Conservation (phyloP, 2,113 vertebrate genomes). For the Rhinolophus sinicus region DNA sequence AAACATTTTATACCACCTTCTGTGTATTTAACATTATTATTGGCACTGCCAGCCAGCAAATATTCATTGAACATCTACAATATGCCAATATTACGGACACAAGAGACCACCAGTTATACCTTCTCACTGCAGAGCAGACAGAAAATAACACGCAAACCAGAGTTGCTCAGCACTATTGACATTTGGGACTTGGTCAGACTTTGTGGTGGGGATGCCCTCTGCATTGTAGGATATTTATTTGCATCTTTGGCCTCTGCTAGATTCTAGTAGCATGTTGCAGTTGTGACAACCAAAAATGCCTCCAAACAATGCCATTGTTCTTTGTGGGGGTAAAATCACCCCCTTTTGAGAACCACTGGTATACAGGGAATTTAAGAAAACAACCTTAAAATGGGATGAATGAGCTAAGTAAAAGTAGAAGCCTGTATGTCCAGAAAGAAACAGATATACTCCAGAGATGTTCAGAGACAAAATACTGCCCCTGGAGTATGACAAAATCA, state of each 20-base stretch:
- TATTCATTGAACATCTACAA: not conserved
- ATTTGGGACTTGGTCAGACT: not conserved
- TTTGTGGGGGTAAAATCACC: not conserved
- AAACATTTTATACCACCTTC: not conserved
- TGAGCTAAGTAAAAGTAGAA: not conserved
- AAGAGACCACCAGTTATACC: not conserved
- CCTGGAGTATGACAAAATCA: not conserved
- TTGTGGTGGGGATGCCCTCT: no score
- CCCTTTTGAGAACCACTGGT: not conserved
- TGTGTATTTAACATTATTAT: not conserved
- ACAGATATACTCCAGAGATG: not conserved
- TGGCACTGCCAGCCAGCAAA: not conserved
- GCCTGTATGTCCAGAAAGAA: not conserved
- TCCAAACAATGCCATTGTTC: not conserved
- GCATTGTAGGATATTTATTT: not conserved
- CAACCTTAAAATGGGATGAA: not conserved
- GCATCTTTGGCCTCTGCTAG: not conserved
- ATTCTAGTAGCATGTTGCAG: not conserved
- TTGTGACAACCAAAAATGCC: not conserved
- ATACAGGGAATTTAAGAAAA: not conserved
- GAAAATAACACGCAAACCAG: not conserved
- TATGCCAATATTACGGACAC: rapidly evolving
- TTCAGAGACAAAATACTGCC: not conserved
- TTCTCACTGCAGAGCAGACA: not conserved
- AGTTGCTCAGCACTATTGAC: not conserved